Conservation (phyloP, 2,113 vertebrate species). For the Grammomys dolichurus region DNA sequence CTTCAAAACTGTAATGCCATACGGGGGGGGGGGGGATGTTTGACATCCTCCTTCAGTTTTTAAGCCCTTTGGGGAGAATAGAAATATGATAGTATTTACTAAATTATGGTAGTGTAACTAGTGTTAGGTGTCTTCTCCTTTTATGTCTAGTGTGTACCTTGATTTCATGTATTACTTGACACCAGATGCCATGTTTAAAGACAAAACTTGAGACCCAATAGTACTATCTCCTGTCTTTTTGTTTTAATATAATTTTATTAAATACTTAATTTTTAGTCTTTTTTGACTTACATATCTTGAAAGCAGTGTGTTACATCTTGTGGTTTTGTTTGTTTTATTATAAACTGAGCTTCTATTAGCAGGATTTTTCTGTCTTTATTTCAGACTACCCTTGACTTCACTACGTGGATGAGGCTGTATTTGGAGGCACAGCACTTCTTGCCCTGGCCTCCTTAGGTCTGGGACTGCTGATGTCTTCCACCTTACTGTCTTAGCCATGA, state of each 20-base stretch:
- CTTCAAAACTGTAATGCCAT: background rate
- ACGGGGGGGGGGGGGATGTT: background rate
- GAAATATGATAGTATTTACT: background rate
- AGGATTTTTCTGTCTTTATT: background rate
- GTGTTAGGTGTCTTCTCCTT: constrained; percentile 43
- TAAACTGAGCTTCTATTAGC: background rate
- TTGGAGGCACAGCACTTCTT: background rate
- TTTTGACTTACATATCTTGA: background rate
- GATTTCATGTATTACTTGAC: constrained; percentile 37
- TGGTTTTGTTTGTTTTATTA: background rate
- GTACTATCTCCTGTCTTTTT: background rate
- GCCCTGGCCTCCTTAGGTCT: too few species aligned
- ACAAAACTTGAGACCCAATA: background rate
- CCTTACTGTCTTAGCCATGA: background rate
- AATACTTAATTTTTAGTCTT: background rate
- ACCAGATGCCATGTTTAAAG: constrained; percentile 35
- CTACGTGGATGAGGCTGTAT: background rate
- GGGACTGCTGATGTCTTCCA: background rate
- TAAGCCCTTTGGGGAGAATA: background rate
- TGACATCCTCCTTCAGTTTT: background rate
- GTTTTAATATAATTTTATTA: background rate
- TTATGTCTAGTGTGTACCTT: background rate
- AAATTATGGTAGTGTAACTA: background rate
- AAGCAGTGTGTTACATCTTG: background rate
- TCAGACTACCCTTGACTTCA: background rate